Base-by-base conservation (phyloP, 2,797 vertebrate genomes). In the Tragelaphus eurycerus region DNA sequence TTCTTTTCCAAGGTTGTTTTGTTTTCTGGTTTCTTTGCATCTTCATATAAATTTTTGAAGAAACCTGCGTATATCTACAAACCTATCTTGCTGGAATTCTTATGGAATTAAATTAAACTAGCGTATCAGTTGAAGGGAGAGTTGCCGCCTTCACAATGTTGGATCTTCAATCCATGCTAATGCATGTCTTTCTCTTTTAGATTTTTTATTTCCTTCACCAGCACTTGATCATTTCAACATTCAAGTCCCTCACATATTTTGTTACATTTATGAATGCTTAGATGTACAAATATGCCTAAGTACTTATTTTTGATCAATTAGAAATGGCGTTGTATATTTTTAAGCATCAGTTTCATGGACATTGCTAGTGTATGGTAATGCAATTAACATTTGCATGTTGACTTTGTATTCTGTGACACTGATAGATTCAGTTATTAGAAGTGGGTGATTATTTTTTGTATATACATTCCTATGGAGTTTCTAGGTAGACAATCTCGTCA, bases 141-240 rank as follows among this genome's bases (percentile, higher is more conserved):
- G 1, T 0, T 25, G 34, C 34, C 13, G 0, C 50, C 25, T n/a
- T 29, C 1, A 6, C 34, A 0, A 8, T 4, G 7, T 0, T 6
- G 15, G 7, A 4, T 11, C 91, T 86, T 54, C 54, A 34, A 2
- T 43, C 76, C 27, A 16, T 10, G 38, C 17, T n/a, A 25, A 13
- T 16, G 62, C 46, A 4, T 17, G 1, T 31, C 78, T 52, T 31
- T 52, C 14, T 27, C 1, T 12, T 27, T 31, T 21, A 78, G 14
- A 34, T 27, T 29, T 13, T 81, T 34, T 15, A 9, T 54, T 71
- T 31, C 52, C 27, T 31, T 52, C 34, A 11, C 55, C 46, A n/a
- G 25, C 9, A 10, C 54, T 38, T 17, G 31, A 0, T 15, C n/a
- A 38, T 12, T 38, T 71, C 64, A 54, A 1, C 21, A 16, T 15